A percentile compares a stretch with the other conserved stretches of the same genome.
phyloP scores from a whole-genome alignment of 2,113 vertebrate genomes.

The Lepus europaeus region DNA sequence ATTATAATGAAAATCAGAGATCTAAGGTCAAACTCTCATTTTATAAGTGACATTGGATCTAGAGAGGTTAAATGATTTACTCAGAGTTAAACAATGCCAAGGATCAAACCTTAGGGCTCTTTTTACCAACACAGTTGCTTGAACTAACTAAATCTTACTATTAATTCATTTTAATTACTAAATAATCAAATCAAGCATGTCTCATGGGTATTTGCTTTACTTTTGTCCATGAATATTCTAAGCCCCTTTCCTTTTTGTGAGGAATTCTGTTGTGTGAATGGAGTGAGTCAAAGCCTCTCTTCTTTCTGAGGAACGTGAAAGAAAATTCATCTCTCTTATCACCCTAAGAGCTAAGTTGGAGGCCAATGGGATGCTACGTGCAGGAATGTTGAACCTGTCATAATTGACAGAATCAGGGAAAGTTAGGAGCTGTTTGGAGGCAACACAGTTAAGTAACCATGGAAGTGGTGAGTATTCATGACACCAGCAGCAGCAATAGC shows the following conservation, averaged over 20 bases:
- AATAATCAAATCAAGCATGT: neutral
- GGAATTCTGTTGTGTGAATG: neutral
- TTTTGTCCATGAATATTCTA: neutral
- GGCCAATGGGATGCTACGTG: neutral
- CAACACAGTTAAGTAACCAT: neutral
- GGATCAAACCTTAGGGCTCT: neutral
- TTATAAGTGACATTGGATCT: neutral
- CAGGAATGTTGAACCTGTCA: neutral
- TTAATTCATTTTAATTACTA: slow-evolving; percentile 52
- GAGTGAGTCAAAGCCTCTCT: neutral
- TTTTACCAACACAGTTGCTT: neutral
- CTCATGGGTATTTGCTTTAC: neutral
- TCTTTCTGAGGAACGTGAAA: neutral
- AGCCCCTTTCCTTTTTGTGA: neutral
- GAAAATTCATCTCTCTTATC: neutral
- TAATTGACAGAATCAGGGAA: neutral
- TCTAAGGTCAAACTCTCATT: slow-evolving; percentile 34
- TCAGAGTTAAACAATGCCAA: neutral
- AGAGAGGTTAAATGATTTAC: slow-evolving; percentile 14
- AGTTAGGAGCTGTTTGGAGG: neutral
- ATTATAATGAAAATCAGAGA: neutral
- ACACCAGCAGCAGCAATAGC: neutral
- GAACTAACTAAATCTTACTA: slow-evolving; percentile 38
- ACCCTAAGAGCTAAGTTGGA: neutral
- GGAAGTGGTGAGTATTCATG: neutral